Evolutionary conservation across 2,888 invertebrate genomes (phyloP).

Genomic region (Quadroppia sp.): DNA sequence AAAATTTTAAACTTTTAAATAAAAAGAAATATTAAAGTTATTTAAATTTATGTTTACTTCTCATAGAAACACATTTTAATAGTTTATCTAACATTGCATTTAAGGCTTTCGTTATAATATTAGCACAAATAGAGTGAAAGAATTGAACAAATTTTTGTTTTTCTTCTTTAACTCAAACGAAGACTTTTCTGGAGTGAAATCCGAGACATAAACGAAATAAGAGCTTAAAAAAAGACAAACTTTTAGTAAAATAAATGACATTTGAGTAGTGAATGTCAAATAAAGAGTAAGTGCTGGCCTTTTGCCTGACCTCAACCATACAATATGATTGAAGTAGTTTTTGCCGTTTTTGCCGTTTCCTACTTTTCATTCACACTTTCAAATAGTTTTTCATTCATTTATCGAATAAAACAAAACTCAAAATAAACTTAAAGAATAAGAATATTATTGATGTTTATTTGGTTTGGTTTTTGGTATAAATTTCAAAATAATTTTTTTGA

Average conservation of each 20-base stretch:
- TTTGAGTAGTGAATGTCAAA: conserved; percentile 10
- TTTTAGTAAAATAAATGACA: conserved; percentile 15
- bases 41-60: background rate
- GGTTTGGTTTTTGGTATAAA: background rate
- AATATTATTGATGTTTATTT: background rate
- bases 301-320: background rate
- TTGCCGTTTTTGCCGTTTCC: background rate
- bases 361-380: background rate
- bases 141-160: background rate
- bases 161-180: background rate
- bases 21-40: background rate
- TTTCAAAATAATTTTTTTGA: too few relatives aligned
- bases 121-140: background rate
- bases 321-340: background rate
- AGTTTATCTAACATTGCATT: background rate
- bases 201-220: background rate
- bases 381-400: background rate
- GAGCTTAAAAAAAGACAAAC: background rate
- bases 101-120: background rate
- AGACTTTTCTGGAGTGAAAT: background rate
- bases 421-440: too few relatives aligned
- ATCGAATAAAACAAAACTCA: background rate
- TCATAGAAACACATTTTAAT: background rate
- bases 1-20: background rate
- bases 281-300: background rate